phyloP scores from a whole-genome alignment of 2,113 vertebrate genomes.

The Eurystomus gularis region DNA sequence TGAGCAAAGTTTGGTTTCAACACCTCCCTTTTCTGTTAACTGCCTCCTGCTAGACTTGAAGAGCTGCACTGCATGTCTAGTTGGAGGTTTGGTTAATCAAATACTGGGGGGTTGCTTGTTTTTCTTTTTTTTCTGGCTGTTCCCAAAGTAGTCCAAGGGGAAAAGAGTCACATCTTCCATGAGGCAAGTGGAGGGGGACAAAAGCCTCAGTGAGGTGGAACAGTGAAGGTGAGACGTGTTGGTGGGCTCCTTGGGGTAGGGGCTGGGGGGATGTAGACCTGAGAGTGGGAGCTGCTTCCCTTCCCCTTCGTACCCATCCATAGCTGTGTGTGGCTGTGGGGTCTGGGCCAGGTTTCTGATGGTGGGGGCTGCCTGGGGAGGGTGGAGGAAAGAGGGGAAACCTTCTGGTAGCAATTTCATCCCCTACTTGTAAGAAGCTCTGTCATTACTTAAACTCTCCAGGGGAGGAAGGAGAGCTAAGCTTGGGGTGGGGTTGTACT shows the following conservation, averaged over 20 bases:
- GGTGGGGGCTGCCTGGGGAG: neutral
- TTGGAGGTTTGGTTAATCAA: neutral
- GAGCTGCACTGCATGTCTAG: neutral
- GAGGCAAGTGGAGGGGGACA: neutral
- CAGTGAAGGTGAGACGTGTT: neutral
- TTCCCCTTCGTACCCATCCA: neutral
- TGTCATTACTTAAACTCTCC: neutral
- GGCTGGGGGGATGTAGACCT: too few species aligned
- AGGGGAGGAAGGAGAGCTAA: neutral
- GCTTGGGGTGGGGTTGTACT: fast-evolving
- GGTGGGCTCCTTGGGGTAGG: neutral
- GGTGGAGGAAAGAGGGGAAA: neutral
- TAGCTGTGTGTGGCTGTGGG: neutral
- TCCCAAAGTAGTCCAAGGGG: neutral
- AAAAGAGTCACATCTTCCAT: neutral
- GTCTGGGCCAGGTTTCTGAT: neutral
- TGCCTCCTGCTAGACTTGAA: neutral
- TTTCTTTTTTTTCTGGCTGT: neutral
- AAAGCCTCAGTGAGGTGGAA: neutral
- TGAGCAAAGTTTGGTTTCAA: neutral
- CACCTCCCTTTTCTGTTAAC: neutral
- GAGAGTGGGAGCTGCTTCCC: neutral
- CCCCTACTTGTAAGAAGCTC: neutral
- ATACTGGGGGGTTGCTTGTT: neutral
- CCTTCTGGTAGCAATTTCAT: neutral